Percentiles rank a stretch among this genome's conserved stretches.
Evolutionary conservation across 2,113 vertebrate genomes (phyloP).

Genomic region (Trichechus manatus): DNA sequence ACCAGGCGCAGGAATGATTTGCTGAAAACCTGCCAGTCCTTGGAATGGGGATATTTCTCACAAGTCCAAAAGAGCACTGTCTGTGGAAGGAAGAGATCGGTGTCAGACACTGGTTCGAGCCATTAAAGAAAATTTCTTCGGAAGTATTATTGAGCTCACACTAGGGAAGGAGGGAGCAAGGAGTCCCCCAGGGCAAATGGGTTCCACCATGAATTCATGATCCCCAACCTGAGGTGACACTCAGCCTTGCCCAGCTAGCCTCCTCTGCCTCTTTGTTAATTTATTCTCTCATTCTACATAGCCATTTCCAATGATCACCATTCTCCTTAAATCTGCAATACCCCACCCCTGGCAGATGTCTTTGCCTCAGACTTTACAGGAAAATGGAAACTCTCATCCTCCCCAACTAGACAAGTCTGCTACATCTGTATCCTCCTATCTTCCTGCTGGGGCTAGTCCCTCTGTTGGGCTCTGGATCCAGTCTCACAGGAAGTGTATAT

Average conservation of each 20-base stretch:
- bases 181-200: not conserved
- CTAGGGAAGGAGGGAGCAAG: not conserved
- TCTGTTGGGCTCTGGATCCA: rapidly evolving
- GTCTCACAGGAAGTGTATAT: not conserved
- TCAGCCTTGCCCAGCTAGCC: not conserved
- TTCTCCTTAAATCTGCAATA: not conserved
- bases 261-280: rapidly evolving
- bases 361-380: not conserved
- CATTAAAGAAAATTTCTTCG: rapidly evolving
- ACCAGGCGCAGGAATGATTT: slow-evolving; percentile 89
- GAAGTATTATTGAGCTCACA: not conserved
- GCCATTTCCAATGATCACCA: too few relatives aligned
- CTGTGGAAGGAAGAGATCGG: slow-evolving; percentile 84
- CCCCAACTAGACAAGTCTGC: not conserved
- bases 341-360: too few relatives aligned
- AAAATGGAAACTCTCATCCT: not conserved
- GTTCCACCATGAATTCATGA: rapidly evolving
- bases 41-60: slow-evolving; percentile 91
- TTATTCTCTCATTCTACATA: not conserved
- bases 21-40: slow-evolving; percentile 88
- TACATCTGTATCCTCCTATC: rapidly evolving
- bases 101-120: not conserved
- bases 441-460: not conserved
- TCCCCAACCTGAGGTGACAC: not conserved
- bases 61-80: slow-evolving; percentile 92